These are phyloP conservation scores for Archivesica marissinica DNA, from an alignment of 1,140 invertebrate species.

Conservation along the genomic window DNA sequence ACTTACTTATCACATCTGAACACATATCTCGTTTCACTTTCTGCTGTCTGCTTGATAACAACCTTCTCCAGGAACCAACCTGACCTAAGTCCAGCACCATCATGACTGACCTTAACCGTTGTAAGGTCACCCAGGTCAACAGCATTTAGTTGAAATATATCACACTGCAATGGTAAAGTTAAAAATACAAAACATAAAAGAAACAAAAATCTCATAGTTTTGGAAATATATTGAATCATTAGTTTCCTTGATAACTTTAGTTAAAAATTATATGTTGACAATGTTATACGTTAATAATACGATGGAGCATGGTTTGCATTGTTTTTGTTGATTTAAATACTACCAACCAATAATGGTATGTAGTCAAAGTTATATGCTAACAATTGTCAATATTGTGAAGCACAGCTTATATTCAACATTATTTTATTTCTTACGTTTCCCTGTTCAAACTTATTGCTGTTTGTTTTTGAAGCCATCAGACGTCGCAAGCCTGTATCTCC, in stretches of 20 bases:
- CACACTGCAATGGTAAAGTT: slow-evolving; percentile 60
- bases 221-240: not conserved
- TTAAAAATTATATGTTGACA: no score
- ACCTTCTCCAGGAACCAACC: slow-evolving; percentile 80
- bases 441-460: slow-evolving; percentile 61
- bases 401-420: not conserved
- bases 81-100: slow-evolving; percentile 71
- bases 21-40: slow-evolving; percentile 66
- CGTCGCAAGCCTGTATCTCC: slow-evolving; percentile 73
- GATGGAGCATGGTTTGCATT: no score
- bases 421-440: slow-evolving; percentile 61
- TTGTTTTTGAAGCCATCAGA: slow-evolving; percentile 64
- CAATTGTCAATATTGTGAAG: no score
- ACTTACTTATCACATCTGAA: slow-evolving; percentile 75
- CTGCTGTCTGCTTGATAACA: slow-evolving; percentile 63
- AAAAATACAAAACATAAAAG: not conserved
- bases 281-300: no score
- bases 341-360: no score
- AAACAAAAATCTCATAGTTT: not conserved
- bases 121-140: slow-evolving; percentile 75
- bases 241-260: not conserved
- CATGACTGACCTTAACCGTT: slow-evolving; percentile 77
- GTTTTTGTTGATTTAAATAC: no score
- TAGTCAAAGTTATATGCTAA: no score
- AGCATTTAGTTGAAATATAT: slow-evolving; percentile 75